Evolutionary conservation across 2,797 vertebrate genomes (phyloP).

Genomic region (Pseudochaenichthys georgianus): DNA sequence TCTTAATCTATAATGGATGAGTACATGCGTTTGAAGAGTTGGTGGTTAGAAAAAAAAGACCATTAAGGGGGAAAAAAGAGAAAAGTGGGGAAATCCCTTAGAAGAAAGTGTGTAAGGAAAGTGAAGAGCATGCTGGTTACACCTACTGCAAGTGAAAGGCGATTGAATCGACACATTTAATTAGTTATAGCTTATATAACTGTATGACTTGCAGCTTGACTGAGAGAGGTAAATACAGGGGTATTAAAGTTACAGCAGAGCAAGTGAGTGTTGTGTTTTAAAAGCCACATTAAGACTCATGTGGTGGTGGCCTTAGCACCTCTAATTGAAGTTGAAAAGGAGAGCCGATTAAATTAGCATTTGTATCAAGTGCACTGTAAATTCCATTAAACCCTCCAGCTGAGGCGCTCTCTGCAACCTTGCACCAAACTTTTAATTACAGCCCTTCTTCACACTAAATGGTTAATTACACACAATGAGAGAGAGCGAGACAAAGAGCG

Average conservation of each 20-base stretch:
- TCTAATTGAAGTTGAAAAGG: constrained; percentile 66
- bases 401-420: constrained; percentile 67
- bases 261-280: constrained; percentile 1
- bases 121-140: constrained; percentile 13
- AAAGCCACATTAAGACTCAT: constrained; percentile 37
- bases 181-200: constrained; percentile 21
- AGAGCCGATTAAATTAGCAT: constrained; percentile 72
- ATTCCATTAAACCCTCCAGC: constrained; percentile 74
- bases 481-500: constrained; percentile 32
- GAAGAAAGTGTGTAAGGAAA: constrained; percentile 40
- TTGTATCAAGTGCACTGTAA: constrained; percentile 66
- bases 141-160: constrained; percentile 19
- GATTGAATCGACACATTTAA: constrained; percentile 30
- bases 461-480: constrained; percentile 73
- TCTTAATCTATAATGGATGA: constrained; percentile 37
- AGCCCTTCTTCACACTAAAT: constrained; percentile 71
- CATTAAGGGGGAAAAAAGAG: background rate
- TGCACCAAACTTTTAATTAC: constrained; percentile 76
- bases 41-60: constrained; percentile 33
- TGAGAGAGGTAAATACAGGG: background rate
- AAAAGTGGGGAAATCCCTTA: constrained; percentile 34
- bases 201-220: constrained; percentile 7
- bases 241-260: background rate
- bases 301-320: constrained; percentile 29
- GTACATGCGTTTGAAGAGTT: constrained; percentile 40